These are phyloP conservation scores for Crocidura indochinensis DNA, from an alignment of 2,797 vertebrate genomes.

Conservation along the genomic window DNA sequence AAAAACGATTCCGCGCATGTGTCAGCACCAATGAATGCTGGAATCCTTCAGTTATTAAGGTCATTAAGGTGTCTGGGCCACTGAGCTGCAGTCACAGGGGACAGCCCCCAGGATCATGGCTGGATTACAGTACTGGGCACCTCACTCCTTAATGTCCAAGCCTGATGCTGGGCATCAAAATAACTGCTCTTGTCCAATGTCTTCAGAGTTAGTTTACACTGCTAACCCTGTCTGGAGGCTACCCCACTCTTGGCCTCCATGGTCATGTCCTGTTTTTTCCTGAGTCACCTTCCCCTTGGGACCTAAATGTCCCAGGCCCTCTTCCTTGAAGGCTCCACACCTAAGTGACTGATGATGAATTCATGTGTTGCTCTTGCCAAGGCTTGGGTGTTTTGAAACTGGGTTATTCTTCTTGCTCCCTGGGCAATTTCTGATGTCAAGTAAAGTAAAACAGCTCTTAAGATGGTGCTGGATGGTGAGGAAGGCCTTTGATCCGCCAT, in stretches of 20 bases:
- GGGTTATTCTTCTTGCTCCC: background rate
- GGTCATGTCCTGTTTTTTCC: too few relatives aligned
- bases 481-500: too few relatives aligned
- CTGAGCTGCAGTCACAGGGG: background rate
- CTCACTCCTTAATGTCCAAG: background rate
- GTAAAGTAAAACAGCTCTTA: too few relatives aligned
- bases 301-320: background rate
- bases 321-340: background rate
- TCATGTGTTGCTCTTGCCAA: background rate
- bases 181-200: background rate
- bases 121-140: background rate
- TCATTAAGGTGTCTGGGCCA: background rate
- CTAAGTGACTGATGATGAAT: background rate
- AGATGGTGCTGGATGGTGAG: too few relatives aligned
- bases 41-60: background rate
- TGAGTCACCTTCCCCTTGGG: too few relatives aligned
- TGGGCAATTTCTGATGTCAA: background rate
- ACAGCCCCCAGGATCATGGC: background rate
- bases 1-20: conserved; percentile 23
- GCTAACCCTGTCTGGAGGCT: background rate
- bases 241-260: background rate
- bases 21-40: background rate
- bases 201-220: background rate
- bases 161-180: background rate
- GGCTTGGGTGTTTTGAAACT: background rate